phyloP scores from a whole-genome alignment of 2,113 vertebrate genomes.

The Tamias sibiricus region DNA sequence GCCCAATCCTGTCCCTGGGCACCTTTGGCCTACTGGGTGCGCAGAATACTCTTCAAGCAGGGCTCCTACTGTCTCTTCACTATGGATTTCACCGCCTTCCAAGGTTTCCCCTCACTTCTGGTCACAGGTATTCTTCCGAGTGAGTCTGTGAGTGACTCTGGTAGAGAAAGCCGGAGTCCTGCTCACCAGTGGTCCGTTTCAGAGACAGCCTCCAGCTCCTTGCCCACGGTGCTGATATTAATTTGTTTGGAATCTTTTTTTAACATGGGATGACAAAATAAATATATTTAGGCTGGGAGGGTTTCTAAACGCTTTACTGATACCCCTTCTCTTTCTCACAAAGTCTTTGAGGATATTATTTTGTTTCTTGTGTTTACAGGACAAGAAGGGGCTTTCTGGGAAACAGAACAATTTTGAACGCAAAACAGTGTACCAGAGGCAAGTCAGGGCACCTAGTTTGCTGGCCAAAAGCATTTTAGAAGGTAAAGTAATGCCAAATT shows the following conservation, averaged over 20 bases:
- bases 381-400: slow-evolving; percentile 96
- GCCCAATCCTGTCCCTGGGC: neutral
- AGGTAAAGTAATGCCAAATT: slow-evolving; percentile 86
- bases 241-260: neutral
- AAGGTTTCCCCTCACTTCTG: neutral
- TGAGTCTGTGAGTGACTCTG: neutral
- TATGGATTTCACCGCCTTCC: neutral
- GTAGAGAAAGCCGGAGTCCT: neutral
- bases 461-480: slow-evolving; percentile 99
- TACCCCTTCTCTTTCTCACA: neutral
- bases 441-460: slow-evolving; percentile 95
- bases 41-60: neutral
- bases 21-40: neutral
- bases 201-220: neutral
- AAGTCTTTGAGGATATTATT: neutral
- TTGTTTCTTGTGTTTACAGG: slow-evolving; percentile 85
- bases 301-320: neutral
- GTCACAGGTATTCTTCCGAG: neutral
- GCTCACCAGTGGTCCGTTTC: neutral
- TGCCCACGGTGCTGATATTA: neutral
- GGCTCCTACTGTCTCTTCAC: neutral
- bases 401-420: slow-evolving; percentile 94
- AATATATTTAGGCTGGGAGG: neutral
- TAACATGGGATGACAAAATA: neutral
- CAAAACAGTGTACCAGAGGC: slow-evolving; percentile 95